Percentiles rank a stretch among this genome's conserved stretches.
Conservation (phyloP, 2,888 invertebrate genomes). For the Noctua comes region DNA sequence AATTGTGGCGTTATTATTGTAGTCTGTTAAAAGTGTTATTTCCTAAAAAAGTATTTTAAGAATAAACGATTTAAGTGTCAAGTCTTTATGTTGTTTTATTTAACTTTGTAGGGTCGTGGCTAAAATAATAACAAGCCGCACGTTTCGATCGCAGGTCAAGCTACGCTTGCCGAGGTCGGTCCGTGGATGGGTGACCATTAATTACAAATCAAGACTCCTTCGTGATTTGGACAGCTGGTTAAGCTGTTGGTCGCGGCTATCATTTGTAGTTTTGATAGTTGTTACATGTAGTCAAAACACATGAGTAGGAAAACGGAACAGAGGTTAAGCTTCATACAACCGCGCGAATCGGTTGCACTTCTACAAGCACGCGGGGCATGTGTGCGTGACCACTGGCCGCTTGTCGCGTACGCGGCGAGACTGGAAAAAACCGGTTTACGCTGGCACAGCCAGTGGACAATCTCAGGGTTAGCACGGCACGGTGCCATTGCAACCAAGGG, state of each 20-base stretch:
- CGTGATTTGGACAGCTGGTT: neutral
- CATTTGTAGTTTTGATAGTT: neutral
- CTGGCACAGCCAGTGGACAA: too few species aligned
- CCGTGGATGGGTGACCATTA: neutral
- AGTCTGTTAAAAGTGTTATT: constrained; percentile 58
- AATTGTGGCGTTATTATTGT: constrained; percentile 48
- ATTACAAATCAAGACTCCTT: neutral
- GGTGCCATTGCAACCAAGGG: too few species aligned
- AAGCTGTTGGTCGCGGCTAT: neutral
- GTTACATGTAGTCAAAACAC: neutral
- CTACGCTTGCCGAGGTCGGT: neutral
- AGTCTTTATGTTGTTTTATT: constrained; percentile 38
- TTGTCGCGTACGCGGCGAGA: too few species aligned
- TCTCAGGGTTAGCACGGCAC: too few species aligned
- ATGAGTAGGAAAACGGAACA: too few species aligned
- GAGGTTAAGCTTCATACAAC: too few species aligned
- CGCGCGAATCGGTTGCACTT: too few species aligned
- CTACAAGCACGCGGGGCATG: too few species aligned
- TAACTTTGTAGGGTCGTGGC: neutral
- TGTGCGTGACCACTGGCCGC: too few species aligned
- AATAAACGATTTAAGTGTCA: constrained; percentile 56
- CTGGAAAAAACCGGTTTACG: too few species aligned
- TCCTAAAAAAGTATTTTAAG: constrained; percentile 62
- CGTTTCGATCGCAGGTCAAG: neutral
- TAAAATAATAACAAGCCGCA: neutral